A percentile compares a stretch with the other conserved stretches of the same genome.
Conservation (phyloP, 2,113 vertebrate species). For the Mohoua ochrocephala region DNA sequence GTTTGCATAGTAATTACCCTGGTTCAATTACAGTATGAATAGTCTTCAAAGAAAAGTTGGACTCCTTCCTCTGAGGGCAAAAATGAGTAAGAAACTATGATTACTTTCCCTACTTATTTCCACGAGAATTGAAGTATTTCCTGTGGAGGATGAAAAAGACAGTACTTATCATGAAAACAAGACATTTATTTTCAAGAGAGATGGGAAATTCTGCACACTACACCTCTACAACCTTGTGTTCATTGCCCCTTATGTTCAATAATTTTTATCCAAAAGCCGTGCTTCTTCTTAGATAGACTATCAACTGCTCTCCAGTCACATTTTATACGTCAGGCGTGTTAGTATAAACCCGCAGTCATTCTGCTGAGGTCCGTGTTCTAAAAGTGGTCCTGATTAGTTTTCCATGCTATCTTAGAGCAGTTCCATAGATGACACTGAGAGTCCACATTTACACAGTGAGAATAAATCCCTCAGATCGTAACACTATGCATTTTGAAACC, state of each 20-base stretch:
- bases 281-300: not conserved
- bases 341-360: constrained; percentile 9
- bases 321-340: not conserved
- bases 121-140: not conserved
- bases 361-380: not conserved
- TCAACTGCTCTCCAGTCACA: not conserved
- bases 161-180: not conserved
- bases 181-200: constrained; percentile 1
- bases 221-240: not conserved
- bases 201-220: not conserved
- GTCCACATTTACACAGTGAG: not conserved
- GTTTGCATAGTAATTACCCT: constrained; percentile 6
- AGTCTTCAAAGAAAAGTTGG: constrained; percentile 2
- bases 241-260: not conserved
- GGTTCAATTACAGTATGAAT: not conserved
- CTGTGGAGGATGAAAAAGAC: not conserved
- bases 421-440: constrained; percentile 1
- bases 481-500: constrained; percentile 8
- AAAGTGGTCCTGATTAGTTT: constrained; percentile 6
- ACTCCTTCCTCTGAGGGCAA: not conserved
- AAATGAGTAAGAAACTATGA: not conserved
- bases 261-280: not conserved
- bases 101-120: not conserved
- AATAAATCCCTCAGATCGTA: constrained; percentile 33
- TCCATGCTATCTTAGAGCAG: not conserved